Conservation (phyloP, 2,888 invertebrate species). For the Ephialtes manifestator region DNA sequence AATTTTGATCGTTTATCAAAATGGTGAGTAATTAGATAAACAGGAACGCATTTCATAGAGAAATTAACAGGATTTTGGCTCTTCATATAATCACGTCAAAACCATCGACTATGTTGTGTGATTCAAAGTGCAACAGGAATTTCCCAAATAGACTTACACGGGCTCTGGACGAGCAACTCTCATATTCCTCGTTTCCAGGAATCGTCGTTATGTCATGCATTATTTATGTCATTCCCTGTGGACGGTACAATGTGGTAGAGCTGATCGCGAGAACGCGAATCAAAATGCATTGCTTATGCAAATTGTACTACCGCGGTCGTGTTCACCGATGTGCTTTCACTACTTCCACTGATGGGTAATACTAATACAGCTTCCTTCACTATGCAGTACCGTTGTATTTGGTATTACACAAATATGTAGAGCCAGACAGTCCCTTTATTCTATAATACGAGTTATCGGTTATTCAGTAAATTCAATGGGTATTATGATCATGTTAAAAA, state of each 20-base stretch:
- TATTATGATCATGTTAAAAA: neutral
- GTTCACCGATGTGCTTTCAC: slow-evolving; percentile 44
- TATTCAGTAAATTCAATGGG: slow-evolving; percentile 4
- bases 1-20: slow-evolving; percentile 41
- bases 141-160: slow-evolving; percentile 14
- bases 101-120: neutral
- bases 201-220: slow-evolving; percentile 83
- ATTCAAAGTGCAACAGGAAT: slow-evolving; percentile 46
- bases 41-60: slow-evolving; percentile 12
- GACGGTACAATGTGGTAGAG: slow-evolving; percentile 74
- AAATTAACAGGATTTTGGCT: slow-evolving; percentile 32
- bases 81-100: slow-evolving; percentile 15
- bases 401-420: slow-evolving; percentile 7
- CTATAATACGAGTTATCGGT: neutral
- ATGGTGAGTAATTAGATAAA: slow-evolving; percentile 6
- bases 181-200: slow-evolving; percentile 64
- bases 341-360: slow-evolving; percentile 29
- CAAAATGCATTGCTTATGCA: slow-evolving; percentile 86
- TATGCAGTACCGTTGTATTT: slow-evolving; percentile 1
- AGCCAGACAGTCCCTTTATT: slow-evolving; percentile 23
- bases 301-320: slow-evolving; percentile 72
- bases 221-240: slow-evolving; percentile 83
- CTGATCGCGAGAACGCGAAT: slow-evolving; percentile 77
- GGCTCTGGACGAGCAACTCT: slow-evolving; percentile 41
- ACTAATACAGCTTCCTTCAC: slow-evolving; percentile 22